These are phyloP conservation scores for Idaea straminata DNA, from an alignment of 2,888 invertebrate genomes.

Conservation along the genomic window DNA sequence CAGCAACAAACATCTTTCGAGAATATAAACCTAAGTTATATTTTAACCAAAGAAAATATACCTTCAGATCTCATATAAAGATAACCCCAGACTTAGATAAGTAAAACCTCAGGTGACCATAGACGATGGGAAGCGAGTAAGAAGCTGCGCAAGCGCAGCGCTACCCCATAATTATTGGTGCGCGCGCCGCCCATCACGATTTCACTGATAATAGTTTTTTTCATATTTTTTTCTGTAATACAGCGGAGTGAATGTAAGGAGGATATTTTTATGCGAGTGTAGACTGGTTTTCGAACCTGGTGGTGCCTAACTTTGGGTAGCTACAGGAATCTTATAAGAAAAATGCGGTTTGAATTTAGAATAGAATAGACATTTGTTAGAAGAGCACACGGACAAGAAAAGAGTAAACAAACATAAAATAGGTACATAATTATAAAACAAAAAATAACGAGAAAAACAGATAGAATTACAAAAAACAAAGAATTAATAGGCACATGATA, in stretches of 20 bases:
- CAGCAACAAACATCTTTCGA: not conserved
- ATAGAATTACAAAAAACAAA: no score
- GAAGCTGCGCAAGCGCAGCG: constrained; percentile 37
- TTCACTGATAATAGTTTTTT: constrained; percentile 24
- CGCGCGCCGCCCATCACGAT: constrained; percentile 60
- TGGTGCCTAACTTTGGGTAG: no score
- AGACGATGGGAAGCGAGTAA: constrained; percentile 26
- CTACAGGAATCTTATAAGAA: no score
- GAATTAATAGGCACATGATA: no score
- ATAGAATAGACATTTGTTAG: no score
- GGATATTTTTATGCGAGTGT: no score
- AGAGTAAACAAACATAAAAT: no score
- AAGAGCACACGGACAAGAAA: no score
- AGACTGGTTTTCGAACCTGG: no score
- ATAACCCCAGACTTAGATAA: constrained; percentile 30
- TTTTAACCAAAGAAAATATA: not conserved
- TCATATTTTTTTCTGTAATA: not conserved
- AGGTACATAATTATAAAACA: no score
- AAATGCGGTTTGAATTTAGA: no score
- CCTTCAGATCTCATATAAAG: constrained; percentile 16
- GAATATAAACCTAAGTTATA: not conserved
- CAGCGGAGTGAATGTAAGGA: not conserved
- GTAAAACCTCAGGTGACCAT: constrained; percentile 18
- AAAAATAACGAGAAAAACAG: no score
- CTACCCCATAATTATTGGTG: constrained; percentile 67